phyloP scores from a whole-genome alignment of 2,113 vertebrate genomes.

The Sorex fumeus region DNA sequence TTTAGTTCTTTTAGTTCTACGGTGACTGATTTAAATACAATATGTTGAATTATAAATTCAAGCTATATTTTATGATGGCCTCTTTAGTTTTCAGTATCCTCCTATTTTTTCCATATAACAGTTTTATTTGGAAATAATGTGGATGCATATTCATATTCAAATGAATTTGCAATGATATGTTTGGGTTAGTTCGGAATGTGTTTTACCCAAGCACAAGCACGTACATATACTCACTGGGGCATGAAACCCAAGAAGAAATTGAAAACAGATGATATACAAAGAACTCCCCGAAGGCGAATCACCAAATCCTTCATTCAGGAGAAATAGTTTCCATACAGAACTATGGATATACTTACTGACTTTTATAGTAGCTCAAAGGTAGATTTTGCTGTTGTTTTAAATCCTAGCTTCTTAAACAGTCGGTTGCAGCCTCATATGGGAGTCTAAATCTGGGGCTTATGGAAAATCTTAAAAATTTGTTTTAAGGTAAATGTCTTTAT shows the following conservation, averaged over 20 bases:
- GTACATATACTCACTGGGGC: not conserved
- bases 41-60: not conserved
- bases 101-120: too few species aligned
- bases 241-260: constrained; percentile 33
- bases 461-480: too few species aligned
- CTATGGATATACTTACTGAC: not conserved
- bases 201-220: constrained; percentile 8
- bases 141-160: not conserved
- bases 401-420: not conserved
- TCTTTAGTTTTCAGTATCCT: not conserved
- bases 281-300: constrained; percentile 36
- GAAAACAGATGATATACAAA: constrained; percentile 61
- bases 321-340: constrained; percentile 30
- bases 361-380: constrained; percentile 35
- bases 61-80: too few species aligned
- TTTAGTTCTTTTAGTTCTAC: constrained; percentile 24
- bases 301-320: constrained; percentile 50
- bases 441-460: too few species aligned
- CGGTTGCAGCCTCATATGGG: too few species aligned
- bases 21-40: not conserved
- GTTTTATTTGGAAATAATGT: not conserved
- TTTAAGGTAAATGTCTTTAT: too few species aligned
- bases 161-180: not conserved
- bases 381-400: constrained; percentile 25
- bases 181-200: not conserved